Percentiles rank a stretch among this genome's conserved stretches.
Conservation (phyloP, 2,888 invertebrate species). For the Pharmacophagus antenor region DNA sequence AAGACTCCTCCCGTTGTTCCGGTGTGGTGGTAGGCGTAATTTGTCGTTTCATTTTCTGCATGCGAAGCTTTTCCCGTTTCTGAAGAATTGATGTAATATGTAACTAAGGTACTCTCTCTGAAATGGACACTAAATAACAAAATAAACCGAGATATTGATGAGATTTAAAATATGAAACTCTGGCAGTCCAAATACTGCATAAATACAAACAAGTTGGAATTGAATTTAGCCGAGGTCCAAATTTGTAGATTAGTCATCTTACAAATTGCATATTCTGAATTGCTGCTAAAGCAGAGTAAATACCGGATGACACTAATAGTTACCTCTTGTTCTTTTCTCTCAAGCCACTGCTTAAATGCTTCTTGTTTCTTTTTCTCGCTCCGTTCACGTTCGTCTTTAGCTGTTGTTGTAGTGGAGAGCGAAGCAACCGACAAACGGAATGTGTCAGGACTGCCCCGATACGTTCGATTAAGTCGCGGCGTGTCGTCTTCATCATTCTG, state of each 20-base stretch:
- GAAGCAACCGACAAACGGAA: slow-evolving; percentile 71
- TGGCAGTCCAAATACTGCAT: too few relatives aligned
- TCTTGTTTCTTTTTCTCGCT: slow-evolving; percentile 65
- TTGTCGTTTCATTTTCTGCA: slow-evolving; percentile 53
- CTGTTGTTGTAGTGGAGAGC: slow-evolving; percentile 66
- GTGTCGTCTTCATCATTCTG: slow-evolving; percentile 48
- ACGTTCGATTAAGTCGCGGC: slow-evolving; percentile 58
- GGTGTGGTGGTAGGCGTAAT: slow-evolving; percentile 48
- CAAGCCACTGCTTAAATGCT: slow-evolving; percentile 68
- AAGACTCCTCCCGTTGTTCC: slow-evolving; percentile 74
- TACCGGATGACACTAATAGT: too few relatives aligned
- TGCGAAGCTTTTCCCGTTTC: slow-evolving; percentile 60
- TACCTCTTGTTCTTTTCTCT: slow-evolving; percentile 71
- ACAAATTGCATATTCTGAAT: too few relatives aligned
- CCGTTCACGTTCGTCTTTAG: slow-evolving; percentile 69
- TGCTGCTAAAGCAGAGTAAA: too few relatives aligned
- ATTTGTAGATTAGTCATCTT: too few relatives aligned
- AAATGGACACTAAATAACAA: too few relatives aligned
- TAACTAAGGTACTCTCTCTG: too few relatives aligned
- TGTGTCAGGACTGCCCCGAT: slow-evolving; percentile 66
- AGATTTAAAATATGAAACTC: too few relatives aligned
- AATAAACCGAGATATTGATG: too few relatives aligned
- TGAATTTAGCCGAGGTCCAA: too few relatives aligned
- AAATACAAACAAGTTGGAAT: too few relatives aligned
- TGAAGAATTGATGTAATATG: too few relatives aligned